A percentile compares a stretch with the other conserved stretches of the same genome.
phyloP scores from a whole-genome alignment of 1,140 invertebrate genomes.

The Pentalonia nigronervosa region DNA sequence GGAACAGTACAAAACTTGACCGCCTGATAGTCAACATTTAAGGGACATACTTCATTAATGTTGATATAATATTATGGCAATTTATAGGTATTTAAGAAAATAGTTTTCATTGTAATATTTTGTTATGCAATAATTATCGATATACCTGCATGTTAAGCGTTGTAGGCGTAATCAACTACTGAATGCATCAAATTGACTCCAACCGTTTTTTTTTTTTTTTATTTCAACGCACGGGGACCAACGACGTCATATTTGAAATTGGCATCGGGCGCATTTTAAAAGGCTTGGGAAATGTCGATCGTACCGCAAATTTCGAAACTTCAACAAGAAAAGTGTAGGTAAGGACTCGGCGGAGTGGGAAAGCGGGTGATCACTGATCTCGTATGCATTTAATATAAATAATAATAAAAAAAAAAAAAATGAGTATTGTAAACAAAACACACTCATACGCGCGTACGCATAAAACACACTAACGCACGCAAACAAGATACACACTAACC shows the following conservation, averaged over 20 bases:
- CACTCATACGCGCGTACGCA: slow-evolving; percentile 12
- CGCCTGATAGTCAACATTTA: not conserved
- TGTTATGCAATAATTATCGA: not conserved
- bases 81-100: not conserved
- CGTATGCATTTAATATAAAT: not conserved
- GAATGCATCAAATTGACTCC: not conserved
- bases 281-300: not conserved
- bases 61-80: not conserved
- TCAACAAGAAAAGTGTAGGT: not conserved
- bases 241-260: not conserved
- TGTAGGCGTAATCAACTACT: slow-evolving; percentile 26
- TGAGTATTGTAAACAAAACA: slow-evolving; percentile 33
- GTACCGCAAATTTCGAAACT: not conserved
- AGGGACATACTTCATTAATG: not conserved
- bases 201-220: slow-evolving; percentile 23
- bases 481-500: not conserved
- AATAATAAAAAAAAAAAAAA: slow-evolving; percentile 33
- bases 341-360: not conserved
- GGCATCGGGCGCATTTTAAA: not conserved
- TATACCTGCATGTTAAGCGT: slow-evolving; percentile 37
- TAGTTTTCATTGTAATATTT: not conserved
- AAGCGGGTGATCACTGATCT: not conserved
- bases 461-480: not conserved
- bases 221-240: not conserved
- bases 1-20: not conserved